Percentiles rank a stretch among this genome's conserved stretches.
These are phyloP conservation scores for Oscheius sp. DNA, from an alignment of 2,888 invertebrate genomes.

Conservation along the genomic window DNA sequence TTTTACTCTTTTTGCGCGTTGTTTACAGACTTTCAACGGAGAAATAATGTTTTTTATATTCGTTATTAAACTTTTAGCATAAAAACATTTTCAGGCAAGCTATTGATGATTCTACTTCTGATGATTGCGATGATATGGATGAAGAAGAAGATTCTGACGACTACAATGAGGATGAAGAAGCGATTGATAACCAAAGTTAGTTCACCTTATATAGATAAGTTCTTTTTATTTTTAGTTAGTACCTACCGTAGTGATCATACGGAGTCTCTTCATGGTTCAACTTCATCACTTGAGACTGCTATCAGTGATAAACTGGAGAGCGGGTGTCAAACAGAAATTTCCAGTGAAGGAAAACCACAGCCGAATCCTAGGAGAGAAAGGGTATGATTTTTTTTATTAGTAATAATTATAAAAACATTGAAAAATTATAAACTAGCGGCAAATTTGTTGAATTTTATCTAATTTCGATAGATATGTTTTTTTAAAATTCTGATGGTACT, in stretches of 20 bases:
- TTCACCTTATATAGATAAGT: neutral
- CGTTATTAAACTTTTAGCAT: neutral
- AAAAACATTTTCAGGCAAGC: neutral
- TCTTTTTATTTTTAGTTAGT: neutral
- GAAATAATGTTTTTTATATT: neutral
- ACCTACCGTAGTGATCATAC: conserved; percentile 14
- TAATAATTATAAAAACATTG: neutral
- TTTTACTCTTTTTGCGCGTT: neutral
- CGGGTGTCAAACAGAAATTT: conserved; percentile 23
- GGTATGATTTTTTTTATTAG: neutral
- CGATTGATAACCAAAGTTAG: conserved; percentile 7
- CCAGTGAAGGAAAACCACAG: conserved; percentile 13
- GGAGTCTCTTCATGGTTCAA: conserved; percentile 21
- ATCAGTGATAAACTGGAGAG: conserved; percentile 3
- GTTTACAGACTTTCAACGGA: neutral
- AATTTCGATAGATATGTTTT: neutral
- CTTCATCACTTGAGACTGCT: conserved; percentile 15
- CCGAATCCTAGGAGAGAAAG: conserved; percentile 27
- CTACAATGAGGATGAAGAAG: conserved; percentile 27
- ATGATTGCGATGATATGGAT: conserved; percentile 4
- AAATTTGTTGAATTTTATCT: too few relatives aligned
- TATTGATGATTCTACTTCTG: neutral
- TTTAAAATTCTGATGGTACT: neutral
- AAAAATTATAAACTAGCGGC: neutral
- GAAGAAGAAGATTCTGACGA: conserved; percentile 18